These are phyloP conservation scores for Punctoribates punctum DNA, from an alignment of 2,888 invertebrate species.

Conservation along the genomic window DNA sequence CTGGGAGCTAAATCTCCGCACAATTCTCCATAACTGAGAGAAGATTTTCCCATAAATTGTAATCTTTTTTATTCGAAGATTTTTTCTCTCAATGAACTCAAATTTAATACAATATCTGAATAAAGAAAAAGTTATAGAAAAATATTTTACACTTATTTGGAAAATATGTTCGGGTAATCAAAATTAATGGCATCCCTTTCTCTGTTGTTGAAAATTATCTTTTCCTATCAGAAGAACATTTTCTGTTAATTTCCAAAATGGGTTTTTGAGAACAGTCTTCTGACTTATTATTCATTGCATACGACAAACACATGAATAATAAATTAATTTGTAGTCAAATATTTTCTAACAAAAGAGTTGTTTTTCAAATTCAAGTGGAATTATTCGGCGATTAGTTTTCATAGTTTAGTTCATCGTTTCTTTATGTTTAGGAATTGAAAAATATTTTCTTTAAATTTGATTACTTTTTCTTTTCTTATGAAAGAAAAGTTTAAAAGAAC, in stretches of 20 bases:
- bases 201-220: neutral
- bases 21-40: too few species aligned
- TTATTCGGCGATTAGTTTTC: neutral
- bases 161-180: neutral
- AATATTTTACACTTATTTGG: neutral
- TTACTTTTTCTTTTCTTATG: neutral
- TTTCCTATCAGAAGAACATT: neutral
- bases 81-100: too few species aligned
- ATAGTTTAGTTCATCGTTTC: neutral
- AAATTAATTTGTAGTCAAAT: too few species aligned
- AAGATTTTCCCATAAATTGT: too few species aligned
- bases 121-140: neutral
- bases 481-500: neutral
- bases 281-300: too few species aligned
- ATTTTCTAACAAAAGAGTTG: neutral
- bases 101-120: neutral
- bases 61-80: too few species aligned
- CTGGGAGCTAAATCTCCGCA: too few species aligned
- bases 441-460: neutral
- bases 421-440: neutral
- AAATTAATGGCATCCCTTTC: constrained; percentile 9
- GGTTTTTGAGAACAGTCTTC: neutral
- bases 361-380: neutral
- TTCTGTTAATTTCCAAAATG: neutral
- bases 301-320: too few species aligned